Percentiles rank a stretch among this genome's conserved stretches.
These are phyloP conservation scores for Trissoscelio sp. DNA, from an alignment of 2,888 invertebrate genomes.

Conservation along the genomic window DNA sequence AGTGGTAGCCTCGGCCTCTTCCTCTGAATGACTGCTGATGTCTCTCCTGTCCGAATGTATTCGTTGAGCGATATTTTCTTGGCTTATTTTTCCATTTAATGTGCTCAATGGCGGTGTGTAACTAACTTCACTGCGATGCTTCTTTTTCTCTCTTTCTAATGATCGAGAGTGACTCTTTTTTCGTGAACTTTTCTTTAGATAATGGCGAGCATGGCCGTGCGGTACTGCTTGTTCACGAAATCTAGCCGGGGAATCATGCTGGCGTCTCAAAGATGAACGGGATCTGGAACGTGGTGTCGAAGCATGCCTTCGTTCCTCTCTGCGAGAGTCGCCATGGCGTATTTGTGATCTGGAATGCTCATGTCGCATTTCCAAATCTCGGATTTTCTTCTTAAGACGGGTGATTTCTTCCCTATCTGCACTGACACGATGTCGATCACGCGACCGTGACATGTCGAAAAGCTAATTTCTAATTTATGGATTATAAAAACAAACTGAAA, in stretches of 20 bases:
- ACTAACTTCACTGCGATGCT: no score
- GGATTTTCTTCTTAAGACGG: background rate
- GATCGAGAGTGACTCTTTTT: no score
- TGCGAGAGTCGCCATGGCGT: background rate
- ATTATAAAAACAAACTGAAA: background rate
- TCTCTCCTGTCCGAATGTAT: slow-evolving; percentile 7
- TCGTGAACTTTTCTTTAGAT: no score
- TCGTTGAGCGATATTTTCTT: background rate
- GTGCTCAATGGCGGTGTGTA: no score
- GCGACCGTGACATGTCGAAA: background rate
- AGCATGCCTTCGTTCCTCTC: background rate
- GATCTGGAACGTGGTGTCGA: no score
- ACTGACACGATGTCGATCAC: background rate
- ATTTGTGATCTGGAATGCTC: background rate
- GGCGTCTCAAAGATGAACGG: no score
- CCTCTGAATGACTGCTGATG: slow-evolving; percentile 4
- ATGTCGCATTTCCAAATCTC: background rate
- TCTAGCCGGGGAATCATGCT: no score
- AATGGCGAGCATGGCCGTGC: no score
- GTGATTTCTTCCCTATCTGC: background rate
- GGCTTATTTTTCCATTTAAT: no score
- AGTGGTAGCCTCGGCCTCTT: background rate
- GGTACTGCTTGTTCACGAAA: no score
- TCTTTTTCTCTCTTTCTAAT: no score
- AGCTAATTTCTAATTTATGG: background rate